phyloP scores from a whole-genome alignment of 2,113 vertebrate species.

The Amblyopsis rosae region DNA sequence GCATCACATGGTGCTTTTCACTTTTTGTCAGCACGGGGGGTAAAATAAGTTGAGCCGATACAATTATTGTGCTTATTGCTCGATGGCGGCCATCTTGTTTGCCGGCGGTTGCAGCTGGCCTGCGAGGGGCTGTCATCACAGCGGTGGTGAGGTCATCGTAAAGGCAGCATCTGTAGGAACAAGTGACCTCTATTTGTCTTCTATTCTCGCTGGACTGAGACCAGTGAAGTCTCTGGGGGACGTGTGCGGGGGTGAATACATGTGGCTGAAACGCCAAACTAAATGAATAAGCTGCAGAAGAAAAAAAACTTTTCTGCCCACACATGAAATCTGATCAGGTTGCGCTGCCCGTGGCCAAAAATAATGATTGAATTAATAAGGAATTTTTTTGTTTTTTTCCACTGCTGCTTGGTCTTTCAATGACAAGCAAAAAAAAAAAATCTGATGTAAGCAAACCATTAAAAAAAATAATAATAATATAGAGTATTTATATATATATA shows the following conservation, averaged over 20 bases:
- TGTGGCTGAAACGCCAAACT: conserved; percentile 34
- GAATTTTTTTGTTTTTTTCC: neutral
- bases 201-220: conserved; percentile 38
- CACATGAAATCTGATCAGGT: conserved; percentile 42
- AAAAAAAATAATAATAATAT: neutral
- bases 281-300: conserved; percentile 47
- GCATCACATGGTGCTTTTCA: too few relatives aligned
- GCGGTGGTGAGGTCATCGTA: conserved; percentile 63
- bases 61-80: conserved; percentile 2
- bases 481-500: too few relatives aligned
- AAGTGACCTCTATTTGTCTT: conserved; percentile 58
- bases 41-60: too few relatives aligned
- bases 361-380: conserved; percentile 2
- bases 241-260: conserved; percentile 8
- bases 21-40: too few relatives aligned
- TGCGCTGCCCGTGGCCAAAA: conserved; percentile 12
- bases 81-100: conserved; percentile 8
- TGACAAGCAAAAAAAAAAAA: conserved; percentile 14
- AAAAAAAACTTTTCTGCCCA: conserved; percentile 42
- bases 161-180: conserved; percentile 52
- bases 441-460: neutral
- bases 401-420: neutral
- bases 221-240: conserved; percentile 25
- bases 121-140: conserved; percentile 62
- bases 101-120: conserved; percentile 69